Base-by-base conservation (phyloP, 2,888 invertebrate genomes). In the Hypolimnas misippus region DNA sequence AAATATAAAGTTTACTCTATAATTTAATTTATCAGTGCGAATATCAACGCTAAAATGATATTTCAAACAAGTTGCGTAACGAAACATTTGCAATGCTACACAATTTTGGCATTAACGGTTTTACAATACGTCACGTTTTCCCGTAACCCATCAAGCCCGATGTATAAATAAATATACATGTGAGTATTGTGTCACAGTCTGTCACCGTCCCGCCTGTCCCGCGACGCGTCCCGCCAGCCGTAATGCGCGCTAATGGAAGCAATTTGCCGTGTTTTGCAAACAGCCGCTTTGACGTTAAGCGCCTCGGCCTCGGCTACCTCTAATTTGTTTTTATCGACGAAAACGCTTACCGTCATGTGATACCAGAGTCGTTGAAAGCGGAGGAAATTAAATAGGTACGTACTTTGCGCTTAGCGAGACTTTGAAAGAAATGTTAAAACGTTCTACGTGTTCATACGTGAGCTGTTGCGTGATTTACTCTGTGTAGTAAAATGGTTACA, bases 181-280 rank as follows among this genome's bases (percentile, higher is more conserved):
- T 55, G 64, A 62, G 60, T 62, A 54, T 50, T 55, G 50, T 55
- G 42, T 42, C 56, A 52, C 57, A 59, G 63, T 63, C 67, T 63
- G 65, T 57, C 65, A 70, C 65, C 67, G 70, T 68, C 70, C 70
- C 70, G 73, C 65, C 71, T 49, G 25, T 49, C 49, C 49, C 68
- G 63, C 63, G 33, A 33, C 44, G 29, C 53, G 59, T 54, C 53
- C 59, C 59, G 59, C 29, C 52, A 44, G 59, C 42, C 69, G 65
- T 85, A 84, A 82, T 83, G 84, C 76, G 73, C 79, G 68, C 75
- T 86, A 86, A 86, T 86, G 84, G 83, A 80, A 74, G 75, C 83
- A 85, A 86, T 87, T 86, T 87, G 73, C 74, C 76, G 74, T 83
- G 83, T 83, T 84, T 82, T 77, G 79, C 74, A 73, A 71, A 68